Evolutionary conservation across 2,888 invertebrate species (phyloP).

Genomic region (Bellardia pandia): DNA sequence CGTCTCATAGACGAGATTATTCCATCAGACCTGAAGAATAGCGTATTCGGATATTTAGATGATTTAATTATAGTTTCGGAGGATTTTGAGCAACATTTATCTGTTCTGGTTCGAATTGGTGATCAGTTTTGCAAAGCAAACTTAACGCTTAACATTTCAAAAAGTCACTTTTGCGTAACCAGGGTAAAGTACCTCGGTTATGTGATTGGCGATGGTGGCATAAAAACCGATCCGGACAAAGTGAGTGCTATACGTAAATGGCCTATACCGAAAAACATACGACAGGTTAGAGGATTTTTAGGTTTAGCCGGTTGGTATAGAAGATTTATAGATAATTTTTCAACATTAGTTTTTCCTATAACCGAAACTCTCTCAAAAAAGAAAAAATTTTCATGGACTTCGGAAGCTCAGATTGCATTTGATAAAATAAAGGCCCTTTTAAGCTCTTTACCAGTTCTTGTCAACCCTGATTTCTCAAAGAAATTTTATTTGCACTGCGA

Average conservation of each 20-base stretch:
- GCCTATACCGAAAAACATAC: background rate
- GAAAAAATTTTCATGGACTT: background rate
- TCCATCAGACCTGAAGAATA: background rate
- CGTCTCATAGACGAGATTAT: background rate
- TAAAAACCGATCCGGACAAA: background rate
- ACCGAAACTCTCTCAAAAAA: background rate
- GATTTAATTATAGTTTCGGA: conserved; percentile 51
- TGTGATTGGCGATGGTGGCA: background rate
- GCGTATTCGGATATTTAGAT: conserved; percentile 25
- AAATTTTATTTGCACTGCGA: no score
- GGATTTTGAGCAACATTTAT: conserved; percentile 43
- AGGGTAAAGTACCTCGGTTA: no score
- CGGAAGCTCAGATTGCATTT: background rate
- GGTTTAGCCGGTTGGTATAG: conserved; percentile 1
- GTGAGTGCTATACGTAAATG: conserved; percentile 33
- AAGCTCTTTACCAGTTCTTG: background rate
- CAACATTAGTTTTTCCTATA: background rate
- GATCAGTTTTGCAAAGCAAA: conserved; percentile 42
- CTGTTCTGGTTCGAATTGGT: conserved; percentile 13
- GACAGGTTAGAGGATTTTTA: background rate
- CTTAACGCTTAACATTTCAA: conserved; percentile 55
- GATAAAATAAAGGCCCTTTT: background rate
- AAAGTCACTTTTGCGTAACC: background rate
- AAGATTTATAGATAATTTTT: conserved; percentile 7
- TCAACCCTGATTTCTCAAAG: no score